These are phyloP conservation scores for Pseudopipra pipra DNA, from an alignment of 2,113 vertebrate genomes.

Conservation along the genomic window DNA sequence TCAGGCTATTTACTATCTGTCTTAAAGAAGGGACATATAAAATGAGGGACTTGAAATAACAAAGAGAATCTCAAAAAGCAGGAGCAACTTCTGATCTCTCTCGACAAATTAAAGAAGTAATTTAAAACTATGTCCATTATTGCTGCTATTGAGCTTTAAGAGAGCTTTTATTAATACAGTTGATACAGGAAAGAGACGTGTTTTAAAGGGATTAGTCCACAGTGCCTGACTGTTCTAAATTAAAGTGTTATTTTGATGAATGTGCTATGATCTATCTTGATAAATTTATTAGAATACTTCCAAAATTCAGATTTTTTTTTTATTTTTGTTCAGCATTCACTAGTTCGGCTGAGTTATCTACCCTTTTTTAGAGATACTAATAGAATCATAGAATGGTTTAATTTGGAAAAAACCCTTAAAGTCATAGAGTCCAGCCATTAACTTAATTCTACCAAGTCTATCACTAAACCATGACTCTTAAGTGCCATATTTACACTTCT, in stretches of 20 bases:
- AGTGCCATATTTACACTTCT: neutral
- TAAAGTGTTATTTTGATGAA: slow-evolving; percentile 32
- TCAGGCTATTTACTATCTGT: neutral
- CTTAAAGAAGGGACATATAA: neutral
- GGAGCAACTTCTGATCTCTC: neutral
- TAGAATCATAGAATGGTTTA: neutral
- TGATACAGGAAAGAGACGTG: neutral
- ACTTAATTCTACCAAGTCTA: neutral
- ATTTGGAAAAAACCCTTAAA: neutral
- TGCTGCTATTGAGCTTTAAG: neutral
- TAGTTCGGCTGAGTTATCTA: neutral
- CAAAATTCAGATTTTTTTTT: neutral
- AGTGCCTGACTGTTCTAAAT: slow-evolving; percentile 20
- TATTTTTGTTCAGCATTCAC: neutral
- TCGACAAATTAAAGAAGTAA: slow-evolving; percentile 6
- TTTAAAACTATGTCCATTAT: slow-evolving; percentile 16
- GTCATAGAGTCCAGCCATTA: neutral
- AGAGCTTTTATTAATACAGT: slow-evolving; percentile 30
- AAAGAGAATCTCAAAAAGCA: neutral
- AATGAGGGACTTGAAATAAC: neutral
- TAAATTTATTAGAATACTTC: neutral
- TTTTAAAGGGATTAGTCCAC: slow-evolving; percentile 31
- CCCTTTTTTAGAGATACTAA: neutral
- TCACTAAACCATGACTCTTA: neutral
- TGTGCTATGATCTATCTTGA: neutral